Evolutionary conservation across 2,797 vertebrate genomes (phyloP).

Genomic region (Sebastiscus tertius): DNA sequence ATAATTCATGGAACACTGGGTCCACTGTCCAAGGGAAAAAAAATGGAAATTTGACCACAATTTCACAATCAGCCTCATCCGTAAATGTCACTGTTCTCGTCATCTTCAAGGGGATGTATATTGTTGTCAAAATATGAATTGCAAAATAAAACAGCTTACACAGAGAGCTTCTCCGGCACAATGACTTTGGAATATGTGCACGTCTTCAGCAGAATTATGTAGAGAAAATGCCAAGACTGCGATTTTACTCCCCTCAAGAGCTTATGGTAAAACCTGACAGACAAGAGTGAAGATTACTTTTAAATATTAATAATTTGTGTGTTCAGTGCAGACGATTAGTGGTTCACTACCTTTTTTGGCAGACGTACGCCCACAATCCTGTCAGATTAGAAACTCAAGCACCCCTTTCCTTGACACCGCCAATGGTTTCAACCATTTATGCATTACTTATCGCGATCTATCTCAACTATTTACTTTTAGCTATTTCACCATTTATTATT

Average conservation of each 20-base stretch:
- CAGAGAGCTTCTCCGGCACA: background rate
- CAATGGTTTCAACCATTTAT: background rate
- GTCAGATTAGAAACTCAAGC: background rate
- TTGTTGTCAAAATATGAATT: slow-evolving; percentile 49
- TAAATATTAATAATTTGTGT: background rate
- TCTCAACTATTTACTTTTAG: background rate
- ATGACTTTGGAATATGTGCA: slow-evolving; percentile 18
- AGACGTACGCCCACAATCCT: background rate
- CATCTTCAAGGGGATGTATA: slow-evolving; percentile 8
- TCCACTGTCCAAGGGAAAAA: slow-evolving; percentile 39
- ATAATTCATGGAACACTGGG: slow-evolving; percentile 62
- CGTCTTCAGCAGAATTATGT: slow-evolving; percentile 6
- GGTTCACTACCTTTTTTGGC: background rate
- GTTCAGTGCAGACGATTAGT: background rate
- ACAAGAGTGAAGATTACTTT: background rate
- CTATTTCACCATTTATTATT: background rate
- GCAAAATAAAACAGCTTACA: slow-evolving; percentile 24
- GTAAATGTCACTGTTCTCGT: slow-evolving; percentile 52
- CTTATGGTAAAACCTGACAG: slow-evolving; percentile 2
- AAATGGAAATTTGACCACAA: slow-evolving; percentile 57
- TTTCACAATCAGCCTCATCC: slow-evolving; percentile 54
- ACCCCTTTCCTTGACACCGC: background rate
- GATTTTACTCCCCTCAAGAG: background rate
- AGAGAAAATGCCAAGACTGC: slow-evolving; percentile 12
- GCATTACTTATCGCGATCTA: background rate